Conservation (phyloP, 1,140 invertebrate species). For the Capitella teleta region DNA sequence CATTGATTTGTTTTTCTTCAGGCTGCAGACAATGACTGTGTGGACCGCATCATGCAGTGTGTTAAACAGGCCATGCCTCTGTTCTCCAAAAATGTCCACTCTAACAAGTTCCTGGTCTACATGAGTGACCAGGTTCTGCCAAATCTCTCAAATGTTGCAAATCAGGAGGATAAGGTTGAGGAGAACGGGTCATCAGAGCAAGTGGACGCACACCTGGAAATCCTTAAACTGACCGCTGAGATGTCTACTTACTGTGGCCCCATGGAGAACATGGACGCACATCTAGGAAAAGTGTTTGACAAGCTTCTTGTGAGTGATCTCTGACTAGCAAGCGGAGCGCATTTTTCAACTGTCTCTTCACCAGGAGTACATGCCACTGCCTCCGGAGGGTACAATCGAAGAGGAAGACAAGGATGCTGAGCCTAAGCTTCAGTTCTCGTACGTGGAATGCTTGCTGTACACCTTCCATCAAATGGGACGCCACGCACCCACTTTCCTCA, state of each 20-base stretch:
- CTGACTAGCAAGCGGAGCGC: background rate
- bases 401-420: conserved; percentile 34
- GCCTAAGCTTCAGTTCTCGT: conserved; percentile 78
- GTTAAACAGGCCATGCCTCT: conserved; percentile 69
- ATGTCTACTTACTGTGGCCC: conserved; percentile 62
- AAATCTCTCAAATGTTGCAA: conserved; percentile 41
- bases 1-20: conserved; percentile 14
- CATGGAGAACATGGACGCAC: conserved; percentile 59
- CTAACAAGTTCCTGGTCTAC: conserved; percentile 72
- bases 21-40: conserved; percentile 59
- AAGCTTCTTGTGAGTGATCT: conserved; percentile 58
- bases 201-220: conserved; percentile 61
- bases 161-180: conserved; percentile 25
- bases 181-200: conserved; percentile 44
- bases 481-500: conserved; percentile 66
- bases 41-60: conserved; percentile 72
- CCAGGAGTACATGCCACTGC: conserved; percentile 54
- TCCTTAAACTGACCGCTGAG: conserved; percentile 80
- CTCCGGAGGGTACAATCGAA: conserved; percentile 54
- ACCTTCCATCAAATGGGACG: conserved; percentile 78
- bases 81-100: conserved; percentile 77
- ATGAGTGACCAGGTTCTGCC: conserved; percentile 76
- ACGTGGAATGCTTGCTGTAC: conserved; percentile 85
- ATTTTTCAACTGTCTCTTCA: conserved; percentile 13
- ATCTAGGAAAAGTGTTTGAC: conserved; percentile 62